Evolutionary conservation across 2,888 invertebrate species (phyloP).

Genomic region (Habrosyne pyritoides): DNA sequence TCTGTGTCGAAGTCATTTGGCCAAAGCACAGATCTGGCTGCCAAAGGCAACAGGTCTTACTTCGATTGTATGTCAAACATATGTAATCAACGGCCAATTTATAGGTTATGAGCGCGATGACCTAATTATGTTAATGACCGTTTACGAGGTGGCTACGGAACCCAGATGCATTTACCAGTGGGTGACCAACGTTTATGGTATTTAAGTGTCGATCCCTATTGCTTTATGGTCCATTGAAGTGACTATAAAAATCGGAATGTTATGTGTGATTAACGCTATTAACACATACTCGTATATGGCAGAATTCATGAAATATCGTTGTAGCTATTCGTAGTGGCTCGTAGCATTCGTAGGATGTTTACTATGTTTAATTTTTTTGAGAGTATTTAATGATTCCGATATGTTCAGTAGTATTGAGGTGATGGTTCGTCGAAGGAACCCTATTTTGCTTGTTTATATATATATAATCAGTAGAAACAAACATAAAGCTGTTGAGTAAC

Average conservation of each 20-base stretch:
- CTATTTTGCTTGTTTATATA: no score
- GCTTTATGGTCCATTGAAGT: neutral
- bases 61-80: constrained; percentile 16
- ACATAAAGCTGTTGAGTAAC: no score
- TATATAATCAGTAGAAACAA: no score
- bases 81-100: neutral
- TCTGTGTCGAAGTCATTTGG: constrained; percentile 56
- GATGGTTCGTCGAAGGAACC: no score
- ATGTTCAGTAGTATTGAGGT: no score
- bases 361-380: neutral
- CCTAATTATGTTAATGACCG: neutral
- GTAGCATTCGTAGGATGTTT: neutral
- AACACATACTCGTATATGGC: neutral
- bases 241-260: neutral
- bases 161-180: neutral
- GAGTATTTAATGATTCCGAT: no score
- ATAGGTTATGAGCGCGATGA: neutral
- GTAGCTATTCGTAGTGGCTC: neutral
- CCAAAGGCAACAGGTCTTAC: constrained; percentile 66
- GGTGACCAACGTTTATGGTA: neutral
- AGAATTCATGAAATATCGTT: neutral
- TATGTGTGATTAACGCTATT: neutral
- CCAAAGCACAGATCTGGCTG: constrained; percentile 48
- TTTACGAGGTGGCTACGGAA: constrained; percentile 1
- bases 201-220: neutral